These are phyloP conservation scores for Andricus curvator DNA, from an alignment of 2,888 invertebrate genomes.

Conservation along the genomic window DNA sequence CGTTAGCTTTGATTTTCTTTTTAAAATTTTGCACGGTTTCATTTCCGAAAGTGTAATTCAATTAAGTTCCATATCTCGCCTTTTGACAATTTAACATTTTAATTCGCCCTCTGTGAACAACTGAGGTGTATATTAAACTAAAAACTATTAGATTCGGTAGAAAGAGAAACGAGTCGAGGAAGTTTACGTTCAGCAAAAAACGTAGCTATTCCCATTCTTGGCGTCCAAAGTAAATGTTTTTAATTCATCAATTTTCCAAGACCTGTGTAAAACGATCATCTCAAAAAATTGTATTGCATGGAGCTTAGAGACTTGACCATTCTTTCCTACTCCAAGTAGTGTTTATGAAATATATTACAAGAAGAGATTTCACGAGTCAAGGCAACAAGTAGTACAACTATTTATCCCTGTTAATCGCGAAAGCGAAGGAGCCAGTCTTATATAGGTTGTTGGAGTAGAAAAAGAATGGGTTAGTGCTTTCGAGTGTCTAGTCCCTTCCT, in stretches of 20 bases:
- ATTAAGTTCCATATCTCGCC: constrained; percentile 34
- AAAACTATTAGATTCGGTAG: not conserved
- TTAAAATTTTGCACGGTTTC: constrained; percentile 48
- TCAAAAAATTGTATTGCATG: constrained; percentile 16
- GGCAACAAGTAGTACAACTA: constrained; percentile 33
- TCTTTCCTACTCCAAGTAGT: constrained; percentile 20
- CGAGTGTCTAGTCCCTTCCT: not conserved
- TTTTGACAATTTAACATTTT: not conserved
- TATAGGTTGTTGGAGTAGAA: not conserved
- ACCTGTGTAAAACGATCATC: constrained; percentile 15
- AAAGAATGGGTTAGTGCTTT: constrained; percentile 14
- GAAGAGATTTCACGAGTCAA: constrained; percentile 26
- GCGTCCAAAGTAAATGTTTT: constrained; percentile 15
- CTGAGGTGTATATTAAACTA: constrained; percentile 30
- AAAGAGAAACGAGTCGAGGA: constrained; percentile 14
- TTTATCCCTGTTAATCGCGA: constrained; percentile 4
- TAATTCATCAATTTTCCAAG: constrained; percentile 2
- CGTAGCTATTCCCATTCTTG: constrained; percentile 5
- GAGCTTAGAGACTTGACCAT: not conserved
- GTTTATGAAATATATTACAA: constrained; percentile 29
- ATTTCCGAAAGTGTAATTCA: constrained; percentile 31
- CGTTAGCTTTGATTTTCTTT: constrained; percentile 49
- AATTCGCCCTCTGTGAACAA: constrained; percentile 42
- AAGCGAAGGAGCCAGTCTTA: constrained; percentile 36
- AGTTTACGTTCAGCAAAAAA: not conserved